Evolutionary conservation across 2,888 invertebrate genomes (phyloP).

Genomic region (Junonia oenone): DNA sequence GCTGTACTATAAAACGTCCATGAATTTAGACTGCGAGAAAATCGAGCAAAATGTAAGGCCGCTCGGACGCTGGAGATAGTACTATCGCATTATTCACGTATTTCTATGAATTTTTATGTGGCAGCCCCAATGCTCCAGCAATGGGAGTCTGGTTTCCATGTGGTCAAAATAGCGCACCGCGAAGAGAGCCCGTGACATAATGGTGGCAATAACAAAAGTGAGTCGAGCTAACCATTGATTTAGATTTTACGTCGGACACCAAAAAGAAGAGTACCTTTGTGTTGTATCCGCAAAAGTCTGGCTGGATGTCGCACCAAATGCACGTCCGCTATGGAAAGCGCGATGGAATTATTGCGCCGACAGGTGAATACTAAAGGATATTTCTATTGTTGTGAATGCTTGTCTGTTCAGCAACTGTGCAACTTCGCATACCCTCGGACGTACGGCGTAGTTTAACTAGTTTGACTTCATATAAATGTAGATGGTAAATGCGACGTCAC

Average conservation of each 20-base stretch:
- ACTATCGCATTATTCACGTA: constrained; percentile 40
- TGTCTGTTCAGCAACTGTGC: constrained; percentile 36
- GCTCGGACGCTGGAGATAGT: constrained; percentile 25
- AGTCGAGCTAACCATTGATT: constrained; percentile 74
- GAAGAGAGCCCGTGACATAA: constrained; percentile 55
- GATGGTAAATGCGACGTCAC: not conserved
- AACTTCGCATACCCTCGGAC: not conserved
- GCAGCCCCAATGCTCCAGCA: constrained; percentile 34
- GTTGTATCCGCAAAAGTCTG: constrained; percentile 61
- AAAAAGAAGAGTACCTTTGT: constrained; percentile 68
- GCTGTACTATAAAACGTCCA: constrained; percentile 29
- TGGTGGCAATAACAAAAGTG: constrained; percentile 73
- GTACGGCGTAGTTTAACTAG: not conserved
- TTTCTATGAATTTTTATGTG: constrained; percentile 51
- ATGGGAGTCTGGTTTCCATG: constrained; percentile 37
- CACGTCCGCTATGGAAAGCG: constrained; percentile 48
- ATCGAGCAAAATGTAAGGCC: constrained; percentile 27
- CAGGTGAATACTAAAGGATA: constrained; percentile 66
- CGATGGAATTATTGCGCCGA: constrained; percentile 58
- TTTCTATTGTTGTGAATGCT: constrained; percentile 47
- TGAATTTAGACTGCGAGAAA: constrained; percentile 28
- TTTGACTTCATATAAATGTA: constrained; percentile 3
- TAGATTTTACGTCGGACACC: constrained; percentile 61
- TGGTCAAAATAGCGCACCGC: constrained; percentile 49
- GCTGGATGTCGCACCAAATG: constrained; percentile 50